Conservation (phyloP, 2,797 vertebrate genomes). For the Etheostoma nigrum region DNA sequence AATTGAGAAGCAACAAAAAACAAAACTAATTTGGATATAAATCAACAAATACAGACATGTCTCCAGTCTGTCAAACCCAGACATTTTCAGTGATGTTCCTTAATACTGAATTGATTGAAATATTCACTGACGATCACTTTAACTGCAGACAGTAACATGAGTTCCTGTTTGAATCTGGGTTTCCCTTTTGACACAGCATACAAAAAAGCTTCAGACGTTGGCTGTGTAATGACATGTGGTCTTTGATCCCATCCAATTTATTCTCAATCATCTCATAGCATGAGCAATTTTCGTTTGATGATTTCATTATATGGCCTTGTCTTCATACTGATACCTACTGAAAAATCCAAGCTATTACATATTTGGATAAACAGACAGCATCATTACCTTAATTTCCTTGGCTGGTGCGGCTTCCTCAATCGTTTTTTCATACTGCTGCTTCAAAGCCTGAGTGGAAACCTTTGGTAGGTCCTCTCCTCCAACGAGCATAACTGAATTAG, state of each 20-base stretch:
- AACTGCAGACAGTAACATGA: conserved; percentile 23
- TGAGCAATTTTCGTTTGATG: conserved; percentile 53
- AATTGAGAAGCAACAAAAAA: neutral
- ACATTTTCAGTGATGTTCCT: conserved; percentile 9
- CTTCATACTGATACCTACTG: conserved; percentile 30
- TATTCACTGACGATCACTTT: conserved; percentile 37
- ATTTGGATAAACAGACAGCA: conserved; percentile 67
- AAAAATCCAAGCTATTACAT: conserved; percentile 41
- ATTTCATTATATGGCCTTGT: conserved; percentile 52
- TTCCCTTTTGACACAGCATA: conserved; percentile 26
- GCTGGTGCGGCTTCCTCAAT: conserved; percentile 85
- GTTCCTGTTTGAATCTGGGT: conserved; percentile 14
- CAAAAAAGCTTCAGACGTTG: conserved; percentile 31
- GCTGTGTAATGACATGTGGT: conserved; percentile 34
- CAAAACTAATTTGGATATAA: conserved; percentile 24
- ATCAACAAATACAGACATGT: conserved; percentile 29
- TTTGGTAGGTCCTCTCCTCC: conserved; percentile 91
- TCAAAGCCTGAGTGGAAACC: conserved; percentile 93
- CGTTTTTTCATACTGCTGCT: conserved; percentile 94
- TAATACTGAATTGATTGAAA: conserved; percentile 45
- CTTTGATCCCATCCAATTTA: conserved; percentile 60
- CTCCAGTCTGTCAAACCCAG: neutral
- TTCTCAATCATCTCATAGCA: conserved; percentile 41
- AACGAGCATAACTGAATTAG: conserved; percentile 85
- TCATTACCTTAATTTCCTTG: conserved; percentile 94